A percentile compares a stretch with the other conserved stretches of the same genome.
Evolutionary conservation across 23 tunicate species (phyloP).

Genomic region (Oikopleura dioica): DNA sequence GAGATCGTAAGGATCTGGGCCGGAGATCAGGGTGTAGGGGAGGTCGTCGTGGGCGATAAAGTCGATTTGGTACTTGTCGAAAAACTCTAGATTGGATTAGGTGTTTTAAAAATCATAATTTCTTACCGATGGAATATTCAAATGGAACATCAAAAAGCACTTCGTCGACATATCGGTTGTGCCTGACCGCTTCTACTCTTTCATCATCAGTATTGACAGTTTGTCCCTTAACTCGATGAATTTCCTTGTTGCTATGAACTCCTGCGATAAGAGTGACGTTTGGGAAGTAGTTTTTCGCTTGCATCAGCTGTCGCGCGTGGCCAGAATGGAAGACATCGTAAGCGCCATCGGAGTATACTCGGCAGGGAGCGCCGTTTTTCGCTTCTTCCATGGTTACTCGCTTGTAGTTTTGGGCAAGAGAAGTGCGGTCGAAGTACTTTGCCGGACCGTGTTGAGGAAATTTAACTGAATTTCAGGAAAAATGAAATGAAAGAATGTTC

Average conservation of each 20-base stretch:
- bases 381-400: too few relatives aligned
- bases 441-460: too few relatives aligned
- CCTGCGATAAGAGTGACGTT: conserved; percentile 80
- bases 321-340: conserved; percentile 99
- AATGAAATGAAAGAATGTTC: too few relatives aligned
- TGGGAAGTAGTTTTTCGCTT: conserved; percentile 88
- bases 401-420: too few relatives aligned
- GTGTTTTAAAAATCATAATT: too few relatives aligned
- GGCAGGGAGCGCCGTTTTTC: too few relatives aligned
- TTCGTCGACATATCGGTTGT: conserved; percentile 88
- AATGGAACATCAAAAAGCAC: conserved; percentile 75
- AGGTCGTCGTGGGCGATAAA: conserved; percentile 98
- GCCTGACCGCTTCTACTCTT: conserved; percentile 64
- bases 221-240: conserved; percentile 30
- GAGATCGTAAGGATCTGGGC: neutral
- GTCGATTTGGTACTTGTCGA: conserved; percentile 82
- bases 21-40: conserved; percentile 61
- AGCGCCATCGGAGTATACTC: conserved; percentile 94
- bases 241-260: conserved; percentile 13
- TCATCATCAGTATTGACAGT: conserved; percentile 78
- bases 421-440: too few relatives aligned
- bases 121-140: conserved; percentile 31
- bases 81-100: too few relatives aligned
- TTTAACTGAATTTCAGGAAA: too few relatives aligned
- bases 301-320: conserved; percentile 92